Evolutionary conservation across 2,797 vertebrate genomes (phyloP).

Genomic region (Manis crassicaudata): DNA sequence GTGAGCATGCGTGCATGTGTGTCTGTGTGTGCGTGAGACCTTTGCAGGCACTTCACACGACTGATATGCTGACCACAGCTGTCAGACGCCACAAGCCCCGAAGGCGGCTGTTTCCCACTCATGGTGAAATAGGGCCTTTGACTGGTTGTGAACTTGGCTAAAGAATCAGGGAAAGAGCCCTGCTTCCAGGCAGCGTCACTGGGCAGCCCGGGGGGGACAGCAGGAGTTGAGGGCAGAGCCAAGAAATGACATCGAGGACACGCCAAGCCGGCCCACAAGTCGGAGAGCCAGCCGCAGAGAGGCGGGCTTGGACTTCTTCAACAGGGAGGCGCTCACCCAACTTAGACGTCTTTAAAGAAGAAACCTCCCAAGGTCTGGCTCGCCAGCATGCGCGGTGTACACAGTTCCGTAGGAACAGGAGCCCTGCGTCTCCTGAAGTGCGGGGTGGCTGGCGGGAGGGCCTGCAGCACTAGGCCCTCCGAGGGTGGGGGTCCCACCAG

Average conservation of each 20-base stretch:
- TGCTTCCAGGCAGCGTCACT: background rate
- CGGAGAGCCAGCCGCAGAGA: background rate
- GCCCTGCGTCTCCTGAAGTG: background rate
- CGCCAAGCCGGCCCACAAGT: background rate
- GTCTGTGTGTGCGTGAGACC: background rate
- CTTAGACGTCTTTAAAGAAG: background rate
- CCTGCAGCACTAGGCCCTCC: background rate
- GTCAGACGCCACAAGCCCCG: background rate
- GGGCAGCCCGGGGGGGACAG: background rate
- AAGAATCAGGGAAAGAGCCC: background rate
- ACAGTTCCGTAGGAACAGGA: background rate
- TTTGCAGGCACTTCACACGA: background rate
- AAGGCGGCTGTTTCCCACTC: background rate
- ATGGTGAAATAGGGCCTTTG: background rate
- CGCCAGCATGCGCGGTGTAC: background rate
- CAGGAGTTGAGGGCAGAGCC: background rate
- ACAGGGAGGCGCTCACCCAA: background rate
- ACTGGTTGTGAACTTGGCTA: background rate
- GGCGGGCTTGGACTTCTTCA: background rate
- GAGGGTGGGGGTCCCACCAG: background rate
- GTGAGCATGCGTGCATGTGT: background rate
- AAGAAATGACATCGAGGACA: background rate
- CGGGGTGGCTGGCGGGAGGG: too few relatives aligned
- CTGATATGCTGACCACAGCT: background rate
- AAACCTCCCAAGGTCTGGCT: background rate